These are phyloP conservation scores for Hapalemur alaotrensis DNA, from an alignment of 2,797 vertebrate genomes.

Conservation along the genomic window DNA sequence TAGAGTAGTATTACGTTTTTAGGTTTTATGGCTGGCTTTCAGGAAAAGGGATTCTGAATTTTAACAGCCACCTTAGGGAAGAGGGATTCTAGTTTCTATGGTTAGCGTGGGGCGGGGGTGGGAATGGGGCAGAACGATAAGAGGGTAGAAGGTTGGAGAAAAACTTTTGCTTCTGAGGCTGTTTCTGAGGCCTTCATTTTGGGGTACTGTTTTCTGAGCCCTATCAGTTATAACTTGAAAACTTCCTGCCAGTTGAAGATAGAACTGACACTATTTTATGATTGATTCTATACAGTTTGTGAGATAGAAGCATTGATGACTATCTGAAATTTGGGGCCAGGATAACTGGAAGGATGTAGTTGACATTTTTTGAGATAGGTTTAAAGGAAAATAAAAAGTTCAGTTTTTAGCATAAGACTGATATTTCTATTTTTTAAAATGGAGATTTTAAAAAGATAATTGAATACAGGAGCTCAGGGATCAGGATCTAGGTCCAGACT, in stretches of 20 bases:
- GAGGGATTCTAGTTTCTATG: not conserved
- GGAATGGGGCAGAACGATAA: not conserved
- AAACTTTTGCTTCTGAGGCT: not conserved
- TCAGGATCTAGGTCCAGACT: not conserved
- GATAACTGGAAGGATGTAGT: not conserved
- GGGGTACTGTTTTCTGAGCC: not conserved
- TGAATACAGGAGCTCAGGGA: not conserved
- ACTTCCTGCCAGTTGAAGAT: not conserved
- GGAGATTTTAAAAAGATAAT: not conserved
- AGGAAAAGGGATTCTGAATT: not conserved
- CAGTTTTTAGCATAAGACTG: not conserved
- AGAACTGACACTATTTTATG: constrained; percentile 13
- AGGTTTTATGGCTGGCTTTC: not conserved
- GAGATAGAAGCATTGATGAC: not conserved
- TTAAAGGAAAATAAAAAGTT: not conserved
- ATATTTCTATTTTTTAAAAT: not conserved
- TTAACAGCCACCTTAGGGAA: not conserved
- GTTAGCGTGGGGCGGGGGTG: not conserved
- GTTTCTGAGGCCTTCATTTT: too few species aligned
- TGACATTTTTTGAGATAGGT: not conserved
- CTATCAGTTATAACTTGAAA: not conserved
- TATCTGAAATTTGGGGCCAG: not conserved
- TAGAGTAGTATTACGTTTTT: not conserved
- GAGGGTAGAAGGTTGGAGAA: not conserved
- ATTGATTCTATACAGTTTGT: not conserved